Evolutionary conservation across 2,797 vertebrate species (phyloP).

Genomic region (Arrhamphus sclerolepis): DNA sequence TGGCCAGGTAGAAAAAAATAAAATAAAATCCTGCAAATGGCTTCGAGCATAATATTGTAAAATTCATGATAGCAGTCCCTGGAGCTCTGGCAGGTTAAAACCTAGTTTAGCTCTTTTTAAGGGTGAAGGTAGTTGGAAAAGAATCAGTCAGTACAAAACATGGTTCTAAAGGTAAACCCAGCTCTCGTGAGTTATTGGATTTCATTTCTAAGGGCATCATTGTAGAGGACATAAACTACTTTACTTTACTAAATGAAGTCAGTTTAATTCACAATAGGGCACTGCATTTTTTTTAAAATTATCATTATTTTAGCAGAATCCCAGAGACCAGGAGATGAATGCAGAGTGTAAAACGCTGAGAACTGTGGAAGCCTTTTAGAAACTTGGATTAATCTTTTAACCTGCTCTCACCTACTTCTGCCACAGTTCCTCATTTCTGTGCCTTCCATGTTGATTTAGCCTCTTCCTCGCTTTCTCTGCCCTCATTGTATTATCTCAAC

Average conservation of each 20-base stretch:
- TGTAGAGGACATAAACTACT: neutral
- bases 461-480: slow-evolving; percentile 59
- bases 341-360: slow-evolving; percentile 3
- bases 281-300: neutral
- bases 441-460: slow-evolving; percentile 16
- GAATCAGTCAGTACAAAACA: neutral
- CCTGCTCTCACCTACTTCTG: slow-evolving; percentile 17
- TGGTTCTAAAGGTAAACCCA: slow-evolving; percentile 8
- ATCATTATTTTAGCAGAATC: neutral
- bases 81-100: neutral
- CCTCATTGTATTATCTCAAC: slow-evolving; percentile 61
- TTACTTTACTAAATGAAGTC: slow-evolving; percentile 13
- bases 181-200: slow-evolving; percentile 1
- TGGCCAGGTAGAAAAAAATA: neutral
- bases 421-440: slow-evolving; percentile 12
- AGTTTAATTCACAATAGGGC: neutral
- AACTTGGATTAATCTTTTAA: neutral
- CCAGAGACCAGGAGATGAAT: slow-evolving; percentile 1
- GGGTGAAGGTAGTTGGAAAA: neutral
- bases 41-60: neutral
- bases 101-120: slow-evolving; percentile 6
- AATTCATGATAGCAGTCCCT: neutral
- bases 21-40: neutral
- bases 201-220: slow-evolving; percentile 3
- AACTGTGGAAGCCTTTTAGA: neutral